These are phyloP conservation scores for Drosophila pseudoobscura DNA, from an alignment of 1,140 invertebrate species.

Conservation along the genomic window DNA sequence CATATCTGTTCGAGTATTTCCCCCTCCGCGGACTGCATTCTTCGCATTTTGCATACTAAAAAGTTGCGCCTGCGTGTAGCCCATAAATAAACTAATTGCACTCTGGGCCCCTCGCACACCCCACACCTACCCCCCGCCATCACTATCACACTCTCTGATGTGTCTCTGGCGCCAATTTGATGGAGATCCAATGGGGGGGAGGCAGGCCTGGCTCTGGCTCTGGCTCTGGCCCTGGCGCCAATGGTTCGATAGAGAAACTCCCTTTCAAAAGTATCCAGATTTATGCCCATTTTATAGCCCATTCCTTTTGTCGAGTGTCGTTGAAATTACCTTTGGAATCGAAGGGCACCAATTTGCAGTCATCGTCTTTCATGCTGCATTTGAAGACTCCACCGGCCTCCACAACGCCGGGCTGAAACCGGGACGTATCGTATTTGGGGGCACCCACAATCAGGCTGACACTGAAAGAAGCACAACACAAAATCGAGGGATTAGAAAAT, in stretches of 20 bases:
- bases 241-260: not conserved
- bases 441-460: slow-evolving; percentile 92
- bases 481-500: not conserved
- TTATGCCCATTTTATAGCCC: not conserved
- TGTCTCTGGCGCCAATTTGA: slow-evolving; percentile 50
- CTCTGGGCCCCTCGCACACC: slow-evolving; percentile 35
- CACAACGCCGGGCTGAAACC: slow-evolving; percentile 84
- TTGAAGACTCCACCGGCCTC: slow-evolving; percentile 91
- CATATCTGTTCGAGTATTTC: slow-evolving; percentile 6
- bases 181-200: not conserved
- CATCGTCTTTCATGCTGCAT: slow-evolving; percentile 86
- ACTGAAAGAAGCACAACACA: slow-evolving; percentile 51
- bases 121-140: slow-evolving; percentile 5
- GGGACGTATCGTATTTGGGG: slow-evolving; percentile 88
- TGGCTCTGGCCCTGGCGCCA: too few species aligned
- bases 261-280: not conserved
- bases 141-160: slow-evolving; percentile 5
- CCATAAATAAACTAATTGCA: slow-evolving; percentile 79
- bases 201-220: too few species aligned
- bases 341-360: slow-evolving; percentile 89
- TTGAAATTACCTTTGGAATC: slow-evolving; percentile 87
- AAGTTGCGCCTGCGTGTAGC: slow-evolving; percentile 58
- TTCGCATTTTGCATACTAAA: slow-evolving; percentile 66
- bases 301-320: slow-evolving; percentile 1
- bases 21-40: slow-evolving; percentile 24